Evolutionary conservation across 2,888 invertebrate species (phyloP), one percentile per base, ranked within the genome.

Genomic region (Pemphredon lugubris): DNA sequence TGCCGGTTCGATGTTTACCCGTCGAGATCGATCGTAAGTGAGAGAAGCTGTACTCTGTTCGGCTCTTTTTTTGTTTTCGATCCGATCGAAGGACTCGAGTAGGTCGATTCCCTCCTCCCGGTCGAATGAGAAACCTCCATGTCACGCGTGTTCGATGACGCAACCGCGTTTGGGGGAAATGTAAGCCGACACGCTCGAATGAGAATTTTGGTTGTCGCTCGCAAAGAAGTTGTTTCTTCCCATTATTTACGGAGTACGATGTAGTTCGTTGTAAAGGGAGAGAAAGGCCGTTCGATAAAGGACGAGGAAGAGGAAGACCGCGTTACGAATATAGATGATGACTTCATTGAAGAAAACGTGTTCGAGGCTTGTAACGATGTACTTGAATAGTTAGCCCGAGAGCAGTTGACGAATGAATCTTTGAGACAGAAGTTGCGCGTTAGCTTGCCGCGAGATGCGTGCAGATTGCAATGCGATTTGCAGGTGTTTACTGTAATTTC

Each of bases 101-200:
- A 7, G 26, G 3, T n/a, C n/a, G n/a, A n/a, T n/a, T n/a, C n/a
- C n/a, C n/a, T n/a, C n/a, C n/a, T n/a, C n/a, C 4, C 26, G 26
- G n/a, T n/a, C 53, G 18, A 48, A 20, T 39, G 16, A 18, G n/a
- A 13, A 0, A 50, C 14, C 42, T 42, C 14, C 6, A 21, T 34
- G 59, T 59, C 50, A 11, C 40, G n/a, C n/a, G n/a, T n/a, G 59
- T 34, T 18, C 16, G 26, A 9, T 26, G 26, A 11, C 20, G 21
- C 44, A 20, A 51, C 32, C n/a, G 2, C 42, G 42, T 18, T 26
- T 18, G n/a, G 32, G 18, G 42, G 23, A 50, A 50, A n/a, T n/a
- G 34, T 44, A 44, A 51, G 26, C 42, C 9, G 34, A 44, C 44
- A 34, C 16, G 21, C 23, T 9, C 14, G 16, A 40, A n/a, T 4